These are phyloP conservation scores for Eurosta solidaginis DNA, from an alignment of 1,140 invertebrate genomes.

Conservation along the genomic window DNA sequence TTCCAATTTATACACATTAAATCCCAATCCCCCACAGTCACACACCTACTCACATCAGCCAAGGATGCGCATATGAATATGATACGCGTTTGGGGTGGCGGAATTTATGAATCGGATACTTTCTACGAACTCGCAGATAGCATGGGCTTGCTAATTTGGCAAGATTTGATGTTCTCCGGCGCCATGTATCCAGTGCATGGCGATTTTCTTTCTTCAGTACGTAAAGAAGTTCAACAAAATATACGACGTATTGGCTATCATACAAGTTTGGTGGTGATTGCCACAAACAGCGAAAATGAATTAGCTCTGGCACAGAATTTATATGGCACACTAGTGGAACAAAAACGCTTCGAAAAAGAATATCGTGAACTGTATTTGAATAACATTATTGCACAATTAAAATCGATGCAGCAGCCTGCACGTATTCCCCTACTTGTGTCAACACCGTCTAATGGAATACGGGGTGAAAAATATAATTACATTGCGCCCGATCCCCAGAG, in stretches of 20 bases:
- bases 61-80: constrained; percentile 89
- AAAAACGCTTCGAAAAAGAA: constrained; percentile 72
- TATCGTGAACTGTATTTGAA: constrained; percentile 87
- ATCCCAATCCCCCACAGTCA: constrained; percentile 49
- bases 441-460: constrained; percentile 91
- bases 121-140: constrained; percentile 88
- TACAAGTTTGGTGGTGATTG: constrained; percentile 85
- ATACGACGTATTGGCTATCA: constrained; percentile 84
- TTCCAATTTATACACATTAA: too few relatives aligned
- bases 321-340: constrained; percentile 71
- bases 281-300: constrained; percentile 99
- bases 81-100: constrained; percentile 96
- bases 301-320: constrained; percentile 82
- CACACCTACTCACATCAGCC: constrained; percentile 72
- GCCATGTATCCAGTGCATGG: constrained; percentile 85
- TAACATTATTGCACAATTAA: constrained; percentile 73
- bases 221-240: constrained; percentile 81
- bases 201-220: constrained; percentile 76
- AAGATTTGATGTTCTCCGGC: constrained; percentile 98
- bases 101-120: constrained; percentile 88
- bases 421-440: constrained; percentile 63
- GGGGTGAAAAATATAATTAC: constrained; percentile 74
- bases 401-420: constrained; percentile 62
- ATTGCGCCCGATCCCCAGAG: constrained; percentile 79
- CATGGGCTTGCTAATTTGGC: constrained; percentile 84